Evolutionary conservation across 2,113 vertebrate genomes (phyloP), one percentile per base, ranked within the genome.

Genomic region (Salvelinus alpinus): DNA sequence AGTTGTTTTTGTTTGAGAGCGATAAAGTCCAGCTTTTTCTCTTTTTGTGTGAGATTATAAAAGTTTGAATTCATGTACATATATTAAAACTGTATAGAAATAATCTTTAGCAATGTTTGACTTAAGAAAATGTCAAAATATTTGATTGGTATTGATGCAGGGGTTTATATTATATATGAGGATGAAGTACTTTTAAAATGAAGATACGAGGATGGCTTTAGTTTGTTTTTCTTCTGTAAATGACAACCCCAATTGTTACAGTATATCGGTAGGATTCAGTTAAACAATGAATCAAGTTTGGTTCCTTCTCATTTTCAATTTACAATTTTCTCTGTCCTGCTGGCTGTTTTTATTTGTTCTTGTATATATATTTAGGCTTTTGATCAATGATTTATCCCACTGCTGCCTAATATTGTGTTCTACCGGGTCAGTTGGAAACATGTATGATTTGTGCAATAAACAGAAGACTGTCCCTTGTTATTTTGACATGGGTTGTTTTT

Each of bases 131-230:
- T 73, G 79, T 90, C 64, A 84, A 80, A 87, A 88, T 77, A 80
- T 88, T 91, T 76, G 83, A 91, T 89, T 88, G 89, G 86, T 92
- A 88, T 87, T 78, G 84, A 91, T 88, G 84, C 90, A 94, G 90
- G 93, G 88, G 85, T 94, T 93, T 94, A 93, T 93, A 94, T 94
- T 93, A 85, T 92, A 91, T 91, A 92, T 84, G 79, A 91, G 79
- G 82, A 90, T 72, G 87, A 90, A 86, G 54, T 85, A 88, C 82
- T 92, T 92, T 92, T 90, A 80, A 91, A 91, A 86, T 79, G 75
- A 74, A 84, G 74, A 80, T 71, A 87, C 74, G 78, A 81, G 62
- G 71, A 68, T 24, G 64, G 84, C 73, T 64, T 71, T 60, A 34
- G 13, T 85, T 31, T 31, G 31, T 79, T 72, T 64, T 54, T 57